phyloP scores from a whole-genome alignment of 2,888 invertebrate species.

The Eumacrocentrus americanus region DNA sequence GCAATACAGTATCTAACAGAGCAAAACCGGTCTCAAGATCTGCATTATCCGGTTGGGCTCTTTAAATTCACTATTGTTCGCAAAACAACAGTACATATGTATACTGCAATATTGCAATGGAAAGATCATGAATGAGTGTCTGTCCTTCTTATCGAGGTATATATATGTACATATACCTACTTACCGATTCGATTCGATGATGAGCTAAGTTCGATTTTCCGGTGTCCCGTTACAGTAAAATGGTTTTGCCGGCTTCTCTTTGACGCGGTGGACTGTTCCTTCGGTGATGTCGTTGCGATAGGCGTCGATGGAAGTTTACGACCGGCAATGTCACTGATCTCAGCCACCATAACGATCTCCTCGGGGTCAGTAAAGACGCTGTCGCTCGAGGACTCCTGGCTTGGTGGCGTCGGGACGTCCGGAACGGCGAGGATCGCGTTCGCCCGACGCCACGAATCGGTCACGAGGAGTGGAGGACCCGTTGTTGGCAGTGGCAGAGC shows the following conservation, averaged over 20 bases:
- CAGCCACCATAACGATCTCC: constrained; percentile 63
- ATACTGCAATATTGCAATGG: no score
- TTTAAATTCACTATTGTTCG: constrained; percentile 19
- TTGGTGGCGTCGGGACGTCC: constrained; percentile 60
- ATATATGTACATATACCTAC: constrained; percentile 25
- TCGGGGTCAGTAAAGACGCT: constrained; percentile 78
- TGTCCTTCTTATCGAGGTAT: background rate
- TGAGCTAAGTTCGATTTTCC: constrained; percentile 69
- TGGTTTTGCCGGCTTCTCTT: constrained; percentile 27
- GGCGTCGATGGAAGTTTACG: constrained; percentile 8
- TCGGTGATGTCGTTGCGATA: constrained; percentile 26
- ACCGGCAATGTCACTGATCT: constrained; percentile 43
- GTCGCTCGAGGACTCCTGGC: constrained; percentile 71
- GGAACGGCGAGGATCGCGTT: constrained; percentile 48
- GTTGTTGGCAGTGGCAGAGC: constrained; percentile 37
- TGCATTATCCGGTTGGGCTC: constrained; percentile 23
- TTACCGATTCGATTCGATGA: constrained; percentile 45
- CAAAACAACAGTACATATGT: constrained; percentile 2
- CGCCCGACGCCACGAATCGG: constrained; percentile 60
- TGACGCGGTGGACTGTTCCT: constrained; percentile 36
- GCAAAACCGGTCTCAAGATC: constrained; percentile 26
- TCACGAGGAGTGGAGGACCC: constrained; percentile 53
- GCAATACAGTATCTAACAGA: constrained; percentile 3
- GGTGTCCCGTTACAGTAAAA: constrained; percentile 69
- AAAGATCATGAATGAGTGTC: constrained; percentile 17